Base-by-base conservation (phyloP, 1,140 invertebrate species). In the Oscheius sp. region DNA sequence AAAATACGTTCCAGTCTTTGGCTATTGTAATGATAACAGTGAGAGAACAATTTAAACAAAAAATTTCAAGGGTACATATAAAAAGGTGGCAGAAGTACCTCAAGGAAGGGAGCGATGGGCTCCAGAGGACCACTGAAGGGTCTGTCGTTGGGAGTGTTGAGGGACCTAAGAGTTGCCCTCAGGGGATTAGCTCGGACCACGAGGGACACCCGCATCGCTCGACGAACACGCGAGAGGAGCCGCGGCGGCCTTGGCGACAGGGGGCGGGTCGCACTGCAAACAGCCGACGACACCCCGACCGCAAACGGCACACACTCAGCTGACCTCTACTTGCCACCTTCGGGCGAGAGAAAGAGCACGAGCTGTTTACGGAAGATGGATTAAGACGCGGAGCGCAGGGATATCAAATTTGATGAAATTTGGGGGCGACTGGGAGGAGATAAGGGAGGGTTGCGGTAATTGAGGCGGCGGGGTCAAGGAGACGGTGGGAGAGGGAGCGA, bases 181-280 rank as follows among this genome's bases (percentile, higher is more conserved):
- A 55, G 49, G 49, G 49, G 49, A 55, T 26, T 55, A 7, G 7
- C 28, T 7, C 49, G 49, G 49, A 55, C 49, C 49, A 55, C 49
- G 49, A 55, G 49, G 49, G 49, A 55, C 49, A 55, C 49, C 49
- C 49, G 49, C 49, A 55, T 55, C 4, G 49, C 49, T 23, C 4
- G 49, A 23, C 7, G 15, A 23, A 26, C 7, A 55, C 7, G n/a
- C n/a, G 49, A 55, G 7, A 55, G 49, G 49, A 55, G 49, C 49
- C 49, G 49, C 49, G 28, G 49, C 49, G 49, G 49, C 49, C 49
- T 55, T 55, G 49, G 49, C 7, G 7, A 55, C 38, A 23, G 49
- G 49, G 49, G 49, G 49, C 49, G 49, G 49, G 49, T 55, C 49
- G 49, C 23, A 55, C 49, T 55, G 49, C 49, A 55, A 55, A 55